Conservation (phyloP, 2,888 invertebrate genomes). For the Tyria jacobaeae region DNA sequence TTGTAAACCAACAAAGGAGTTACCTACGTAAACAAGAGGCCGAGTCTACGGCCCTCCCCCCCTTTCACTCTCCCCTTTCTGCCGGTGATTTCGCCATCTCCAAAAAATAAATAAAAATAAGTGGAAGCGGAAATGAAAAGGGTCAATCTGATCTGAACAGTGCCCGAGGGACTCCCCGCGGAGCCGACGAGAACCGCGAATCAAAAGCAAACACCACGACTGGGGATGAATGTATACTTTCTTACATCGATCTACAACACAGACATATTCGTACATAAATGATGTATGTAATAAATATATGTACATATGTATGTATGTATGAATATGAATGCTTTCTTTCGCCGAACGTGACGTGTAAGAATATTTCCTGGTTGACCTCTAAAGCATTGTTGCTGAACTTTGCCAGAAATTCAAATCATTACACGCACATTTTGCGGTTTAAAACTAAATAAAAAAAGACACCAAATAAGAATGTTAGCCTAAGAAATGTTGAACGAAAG, state of each 20-base stretch:
- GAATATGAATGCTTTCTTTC: conserved; percentile 24
- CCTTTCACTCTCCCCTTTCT: conserved; percentile 19
- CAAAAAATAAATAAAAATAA: conserved; percentile 63
- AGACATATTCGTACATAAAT: background rate
- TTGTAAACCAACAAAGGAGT: conserved; percentile 49
- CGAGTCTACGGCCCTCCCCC: conserved; percentile 15
- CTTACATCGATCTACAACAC: background rate
- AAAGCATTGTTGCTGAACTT: conserved; percentile 24
- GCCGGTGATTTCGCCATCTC: conserved; percentile 54
- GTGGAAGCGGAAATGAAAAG: conserved; percentile 63
- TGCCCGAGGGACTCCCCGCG: conserved; percentile 45
- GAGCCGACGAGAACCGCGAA: conserved; percentile 23
- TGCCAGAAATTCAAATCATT: conserved; percentile 26
- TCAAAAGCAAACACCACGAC: conserved; percentile 21
- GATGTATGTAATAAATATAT: background rate
- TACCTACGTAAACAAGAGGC: conserved; percentile 42
- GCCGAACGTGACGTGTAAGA: conserved; percentile 29
- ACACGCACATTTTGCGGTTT: conserved; percentile 17
- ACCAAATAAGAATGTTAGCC: background rate
- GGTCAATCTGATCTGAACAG: conserved; percentile 61
- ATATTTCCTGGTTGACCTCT: conserved; percentile 24
- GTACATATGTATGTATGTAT: conserved; percentile 11
- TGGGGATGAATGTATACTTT: too few species aligned
- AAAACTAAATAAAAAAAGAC: background rate
- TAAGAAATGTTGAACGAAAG: background rate